Conservation (phyloP, 2,888 invertebrate species). For the Tipula unca region DNA sequence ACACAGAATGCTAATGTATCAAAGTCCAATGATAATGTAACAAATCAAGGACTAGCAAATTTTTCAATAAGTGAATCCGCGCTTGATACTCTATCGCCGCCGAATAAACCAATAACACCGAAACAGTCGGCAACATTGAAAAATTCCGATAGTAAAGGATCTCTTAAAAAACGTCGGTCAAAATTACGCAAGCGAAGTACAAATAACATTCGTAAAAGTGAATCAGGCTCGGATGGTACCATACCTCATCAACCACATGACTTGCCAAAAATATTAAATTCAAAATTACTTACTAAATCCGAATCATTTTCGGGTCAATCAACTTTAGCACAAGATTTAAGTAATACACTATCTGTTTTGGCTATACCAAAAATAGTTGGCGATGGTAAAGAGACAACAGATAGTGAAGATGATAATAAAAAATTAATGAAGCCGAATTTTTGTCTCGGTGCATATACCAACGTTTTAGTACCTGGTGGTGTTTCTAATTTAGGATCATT, state of each 20-base stretch:
- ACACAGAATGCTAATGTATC: slow-evolving; percentile 43
- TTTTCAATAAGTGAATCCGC: slow-evolving; percentile 88
- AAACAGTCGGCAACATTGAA: slow-evolving; percentile 30
- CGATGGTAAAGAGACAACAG: slow-evolving; percentile 31
- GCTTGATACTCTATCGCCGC: slow-evolving; percentile 59
- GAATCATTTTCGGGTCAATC: slow-evolving; percentile 63
- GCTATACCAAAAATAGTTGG: slow-evolving; percentile 28
- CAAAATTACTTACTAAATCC: slow-evolving; percentile 57
- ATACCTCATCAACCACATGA: slow-evolving; percentile 25
- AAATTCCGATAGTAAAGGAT: slow-evolving; percentile 39
- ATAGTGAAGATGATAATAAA: slow-evolving; percentile 57
- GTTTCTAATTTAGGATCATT: slow-evolving; percentile 39
- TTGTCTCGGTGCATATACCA: slow-evolving; percentile 51
- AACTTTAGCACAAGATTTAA: slow-evolving; percentile 49
- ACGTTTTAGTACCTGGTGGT: slow-evolving; percentile 21
- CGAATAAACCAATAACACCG: slow-evolving; percentile 28
- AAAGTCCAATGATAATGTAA: slow-evolving; percentile 38
- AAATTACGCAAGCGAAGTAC: slow-evolving; percentile 35
- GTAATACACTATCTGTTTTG: slow-evolving; percentile 46
- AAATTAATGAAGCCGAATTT: slow-evolving; percentile 51
- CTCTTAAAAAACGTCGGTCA: slow-evolving; percentile 37
- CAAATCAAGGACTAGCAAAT: slow-evolving; percentile 48
- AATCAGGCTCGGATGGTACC: slow-evolving; percentile 49
- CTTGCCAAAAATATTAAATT: slow-evolving; percentile 26
- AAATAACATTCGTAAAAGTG: slow-evolving; percentile 44